These are phyloP conservation scores for Campoletis sonorensis DNA, from an alignment of 1,140 invertebrate genomes.

Conservation along the genomic window DNA sequence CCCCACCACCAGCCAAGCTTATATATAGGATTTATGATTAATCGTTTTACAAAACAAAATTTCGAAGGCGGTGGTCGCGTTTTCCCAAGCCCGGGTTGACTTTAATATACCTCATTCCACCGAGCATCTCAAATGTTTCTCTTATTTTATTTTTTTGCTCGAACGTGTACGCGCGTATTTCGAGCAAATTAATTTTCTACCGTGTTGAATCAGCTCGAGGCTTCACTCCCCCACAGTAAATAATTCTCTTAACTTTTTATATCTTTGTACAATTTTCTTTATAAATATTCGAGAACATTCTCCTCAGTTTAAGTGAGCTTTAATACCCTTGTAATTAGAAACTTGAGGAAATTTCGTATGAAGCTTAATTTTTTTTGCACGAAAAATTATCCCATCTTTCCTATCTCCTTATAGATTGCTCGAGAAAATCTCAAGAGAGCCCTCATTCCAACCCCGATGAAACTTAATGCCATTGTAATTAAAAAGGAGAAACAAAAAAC, in stretches of 20 bases:
- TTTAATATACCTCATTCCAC: background rate
- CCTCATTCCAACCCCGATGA: too few relatives aligned
- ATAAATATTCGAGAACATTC: constrained; percentile 12
- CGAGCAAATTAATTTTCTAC: constrained; percentile 52
- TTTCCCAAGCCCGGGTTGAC: constrained; percentile 33
- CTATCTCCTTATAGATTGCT: background rate
- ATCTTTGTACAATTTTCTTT: background rate
- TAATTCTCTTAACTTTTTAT: constrained; percentile 2
- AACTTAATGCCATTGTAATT: too few relatives aligned
- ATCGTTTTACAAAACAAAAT: constrained; percentile 62
- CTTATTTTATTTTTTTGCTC: constrained; percentile 41
- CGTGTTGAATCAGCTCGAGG: constrained; percentile 12
- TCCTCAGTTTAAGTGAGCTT: background rate
- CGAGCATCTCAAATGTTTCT: background rate
- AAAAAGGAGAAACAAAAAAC: background rate
- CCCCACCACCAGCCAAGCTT: background rate
- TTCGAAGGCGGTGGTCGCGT: background rate
- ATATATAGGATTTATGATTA: constrained; percentile 65
- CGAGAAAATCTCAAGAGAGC: too few relatives aligned
- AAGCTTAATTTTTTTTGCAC: too few relatives aligned
- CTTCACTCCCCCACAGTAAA: background rate
- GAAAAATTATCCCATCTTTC: background rate
- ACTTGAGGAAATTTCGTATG: too few relatives aligned
- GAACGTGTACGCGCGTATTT: background rate
- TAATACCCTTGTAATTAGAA: too few relatives aligned